phyloP scores from a whole-genome alignment of 2,888 invertebrate genomes.

The Steinernema carpocapsae region DNA sequence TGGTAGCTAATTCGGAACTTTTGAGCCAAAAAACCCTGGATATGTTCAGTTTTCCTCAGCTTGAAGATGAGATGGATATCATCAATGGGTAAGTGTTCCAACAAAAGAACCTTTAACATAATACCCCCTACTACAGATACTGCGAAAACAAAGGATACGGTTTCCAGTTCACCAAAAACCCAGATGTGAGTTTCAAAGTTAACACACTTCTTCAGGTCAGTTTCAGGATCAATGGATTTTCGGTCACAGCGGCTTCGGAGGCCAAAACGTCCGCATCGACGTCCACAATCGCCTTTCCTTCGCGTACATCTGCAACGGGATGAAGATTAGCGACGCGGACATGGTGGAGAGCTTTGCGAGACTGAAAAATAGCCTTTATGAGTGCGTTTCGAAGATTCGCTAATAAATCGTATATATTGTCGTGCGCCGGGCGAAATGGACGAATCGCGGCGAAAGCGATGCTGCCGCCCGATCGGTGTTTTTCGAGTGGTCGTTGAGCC shows the following conservation, averaged over 20 bases:
- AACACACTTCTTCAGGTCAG: too few species aligned
- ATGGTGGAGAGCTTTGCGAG: slow-evolving; percentile 8
- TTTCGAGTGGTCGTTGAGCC: too few species aligned
- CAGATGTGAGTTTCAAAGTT: background rate
- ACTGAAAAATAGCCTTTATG: background rate
- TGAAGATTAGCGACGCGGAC: slow-evolving; percentile 46
- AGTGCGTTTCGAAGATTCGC: background rate
- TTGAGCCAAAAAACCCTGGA: slow-evolving; percentile 35
- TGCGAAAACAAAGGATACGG: slow-evolving; percentile 57
- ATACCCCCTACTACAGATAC: background rate
- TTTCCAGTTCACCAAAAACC: slow-evolving; percentile 54
- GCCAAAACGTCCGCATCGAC: slow-evolving; percentile 57
- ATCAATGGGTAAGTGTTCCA: slow-evolving; percentile 48
- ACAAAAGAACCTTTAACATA: background rate
- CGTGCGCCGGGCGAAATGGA: too few species aligned
- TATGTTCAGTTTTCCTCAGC: slow-evolving; percentile 44
- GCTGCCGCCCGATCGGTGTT: too few species aligned
- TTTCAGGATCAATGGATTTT: slow-evolving; percentile 57
- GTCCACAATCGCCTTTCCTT: slow-evolving; percentile 48
- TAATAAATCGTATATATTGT: background rate
- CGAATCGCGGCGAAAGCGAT: too few species aligned
- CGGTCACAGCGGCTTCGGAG: slow-evolving; percentile 59
- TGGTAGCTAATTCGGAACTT: slow-evolving; percentile 9
- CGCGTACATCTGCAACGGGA: slow-evolving; percentile 56
- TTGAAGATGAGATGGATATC: slow-evolving; percentile 51